Percentiles rank a stretch among this genome's conserved stretches.
phyloP scores from a whole-genome alignment of 2,888 invertebrate genomes.

The Torymus auratus region DNA sequence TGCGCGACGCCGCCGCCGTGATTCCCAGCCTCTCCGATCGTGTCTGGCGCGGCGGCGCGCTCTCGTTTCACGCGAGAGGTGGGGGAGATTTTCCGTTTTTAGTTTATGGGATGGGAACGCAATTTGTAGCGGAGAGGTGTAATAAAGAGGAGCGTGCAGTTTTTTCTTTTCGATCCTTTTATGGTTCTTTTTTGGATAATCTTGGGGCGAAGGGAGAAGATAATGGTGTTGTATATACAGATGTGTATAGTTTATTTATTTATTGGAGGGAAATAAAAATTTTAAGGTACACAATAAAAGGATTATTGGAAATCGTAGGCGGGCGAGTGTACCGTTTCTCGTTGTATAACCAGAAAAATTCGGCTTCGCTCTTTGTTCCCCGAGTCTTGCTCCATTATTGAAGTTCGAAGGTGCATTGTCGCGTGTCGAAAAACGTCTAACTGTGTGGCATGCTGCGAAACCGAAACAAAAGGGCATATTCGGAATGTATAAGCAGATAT shows the following conservation, averaged over 20 bases:
- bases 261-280: not conserved
- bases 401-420: not conserved
- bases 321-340: no score
- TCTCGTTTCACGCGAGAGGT: no score
- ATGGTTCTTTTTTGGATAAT: not conserved
- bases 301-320: no score
- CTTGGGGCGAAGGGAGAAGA: no score
- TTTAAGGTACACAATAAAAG: not conserved
- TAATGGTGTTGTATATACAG: no score
- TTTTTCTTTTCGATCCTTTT: conserved; percentile 5
- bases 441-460: no score
- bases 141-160: no score
- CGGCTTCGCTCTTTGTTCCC: no score
- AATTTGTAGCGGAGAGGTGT: not conserved
- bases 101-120: not conserved
- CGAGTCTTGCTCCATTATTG: not conserved
- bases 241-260: not conserved
- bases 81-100: not conserved
- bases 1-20: conserved; percentile 38
- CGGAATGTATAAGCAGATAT: no score
- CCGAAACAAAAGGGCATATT: no score
- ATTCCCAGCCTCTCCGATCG: conserved; percentile 38
- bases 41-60: conserved; percentile 22
- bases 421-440: no score
- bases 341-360: no score